phyloP scores from a whole-genome alignment of 2,797 vertebrate genomes.

The Channa striata region DNA sequence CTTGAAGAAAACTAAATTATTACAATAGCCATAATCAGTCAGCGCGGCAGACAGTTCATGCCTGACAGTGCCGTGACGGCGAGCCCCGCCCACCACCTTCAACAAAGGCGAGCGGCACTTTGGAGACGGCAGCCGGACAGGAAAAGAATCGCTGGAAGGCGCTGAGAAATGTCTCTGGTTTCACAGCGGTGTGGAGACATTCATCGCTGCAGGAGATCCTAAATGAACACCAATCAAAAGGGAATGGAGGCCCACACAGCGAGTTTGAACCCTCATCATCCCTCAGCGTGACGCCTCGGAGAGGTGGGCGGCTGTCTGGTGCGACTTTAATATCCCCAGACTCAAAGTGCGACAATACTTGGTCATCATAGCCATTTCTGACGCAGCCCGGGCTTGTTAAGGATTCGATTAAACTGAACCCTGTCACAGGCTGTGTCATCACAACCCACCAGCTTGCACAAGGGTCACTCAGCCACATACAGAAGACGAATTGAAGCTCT shows the following conservation, averaged over 20 bases:
- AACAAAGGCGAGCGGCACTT: constrained; percentile 29
- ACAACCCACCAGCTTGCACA: constrained; percentile 8
- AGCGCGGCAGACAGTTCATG: constrained; percentile 22
- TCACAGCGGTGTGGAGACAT: constrained; percentile 23
- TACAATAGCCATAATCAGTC: constrained; percentile 59
- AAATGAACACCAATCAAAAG: constrained; percentile 73
- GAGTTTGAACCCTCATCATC: constrained; percentile 45
- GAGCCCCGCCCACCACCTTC: constrained; percentile 32
- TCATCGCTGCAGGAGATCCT: constrained; percentile 58
- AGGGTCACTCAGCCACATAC: constrained; percentile 28
- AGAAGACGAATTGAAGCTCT: background rate
- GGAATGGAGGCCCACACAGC: constrained; percentile 32
- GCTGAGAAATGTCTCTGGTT: constrained; percentile 47
- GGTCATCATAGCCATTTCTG: constrained; percentile 26
- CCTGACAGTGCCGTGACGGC: constrained; percentile 37
- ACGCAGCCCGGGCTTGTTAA: constrained; percentile 19
- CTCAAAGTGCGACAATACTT: constrained; percentile 18
- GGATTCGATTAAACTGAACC: constrained; percentile 43
- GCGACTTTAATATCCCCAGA: constrained; percentile 32
- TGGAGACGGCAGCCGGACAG: constrained; percentile 8
- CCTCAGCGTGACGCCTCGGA: constrained; percentile 44
- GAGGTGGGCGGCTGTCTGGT: constrained; percentile 27
- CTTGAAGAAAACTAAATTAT: constrained; percentile 67
- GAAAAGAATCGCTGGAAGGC: constrained; percentile 26
- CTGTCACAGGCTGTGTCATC: constrained; percentile 29